These are phyloP conservation scores for Drosophila stalkeri DNA, from an alignment of 2,888 invertebrate species.

Conservation along the genomic window DNA sequence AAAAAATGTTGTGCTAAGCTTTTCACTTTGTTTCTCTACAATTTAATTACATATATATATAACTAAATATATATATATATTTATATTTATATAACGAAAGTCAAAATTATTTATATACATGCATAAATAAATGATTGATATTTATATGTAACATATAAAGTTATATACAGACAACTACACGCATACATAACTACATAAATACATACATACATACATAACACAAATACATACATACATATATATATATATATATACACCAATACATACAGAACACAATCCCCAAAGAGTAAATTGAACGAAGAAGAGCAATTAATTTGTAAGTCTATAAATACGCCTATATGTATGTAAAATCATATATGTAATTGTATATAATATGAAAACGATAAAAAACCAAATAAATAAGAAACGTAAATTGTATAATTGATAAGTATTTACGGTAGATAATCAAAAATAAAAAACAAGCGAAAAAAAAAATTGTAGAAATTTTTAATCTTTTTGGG, in stretches of 20 bases:
- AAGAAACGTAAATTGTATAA: conserved; percentile 55
- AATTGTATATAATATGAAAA: conserved; percentile 67
- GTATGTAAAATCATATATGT: conserved; percentile 67
- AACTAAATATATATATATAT: conserved; percentile 1
- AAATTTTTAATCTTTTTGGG: not conserved
- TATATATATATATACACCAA: conserved; percentile 5
- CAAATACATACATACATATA: conserved; percentile 7
- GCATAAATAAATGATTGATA: conserved; percentile 58
- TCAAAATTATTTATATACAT: conserved; percentile 59
- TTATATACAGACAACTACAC: conserved; percentile 43
- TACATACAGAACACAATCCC: conserved; percentile 7
- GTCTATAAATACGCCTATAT: conserved; percentile 67
- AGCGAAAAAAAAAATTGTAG: conserved; percentile 21
- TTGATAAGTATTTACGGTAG: conserved; percentile 77
- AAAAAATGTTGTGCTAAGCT: conserved; percentile 70
- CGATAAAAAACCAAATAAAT: not conserved
- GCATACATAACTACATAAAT: conserved; percentile 14
- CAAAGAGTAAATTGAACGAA: conserved; percentile 14
- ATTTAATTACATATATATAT: conserved; percentile 22
- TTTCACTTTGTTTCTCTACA: conserved; percentile 62
- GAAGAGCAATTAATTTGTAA: conserved; percentile 61
- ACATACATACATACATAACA: conserved; percentile 15
- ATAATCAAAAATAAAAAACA: conserved; percentile 77
- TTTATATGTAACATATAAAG: conserved; percentile 66
- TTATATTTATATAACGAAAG: conserved; percentile 52